A percentile compares a stretch with the other conserved stretches of the same genome.
phyloP scores from a whole-genome alignment of 2,888 invertebrate species.

The Baronia brevicornis region DNA sequence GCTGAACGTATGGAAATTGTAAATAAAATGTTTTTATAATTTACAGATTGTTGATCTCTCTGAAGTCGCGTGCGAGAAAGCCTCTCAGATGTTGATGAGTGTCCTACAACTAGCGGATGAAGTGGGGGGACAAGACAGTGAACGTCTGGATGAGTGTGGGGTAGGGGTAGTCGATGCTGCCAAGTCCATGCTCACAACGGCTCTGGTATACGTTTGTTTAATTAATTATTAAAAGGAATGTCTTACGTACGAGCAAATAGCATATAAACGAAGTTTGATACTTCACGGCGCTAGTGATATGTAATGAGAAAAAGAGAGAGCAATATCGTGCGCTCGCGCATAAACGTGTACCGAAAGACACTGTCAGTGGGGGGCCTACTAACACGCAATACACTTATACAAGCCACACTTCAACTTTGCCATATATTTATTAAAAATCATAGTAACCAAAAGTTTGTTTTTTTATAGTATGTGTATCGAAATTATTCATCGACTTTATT shows the following conservation, averaged over 20 bases:
- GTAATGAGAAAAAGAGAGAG: too few relatives aligned
- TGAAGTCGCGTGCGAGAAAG: constrained; percentile 18
- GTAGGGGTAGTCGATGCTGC: constrained; percentile 25
- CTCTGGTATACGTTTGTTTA: constrained; percentile 25
- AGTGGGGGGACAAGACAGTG: constrained; percentile 15
- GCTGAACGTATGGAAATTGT: too few relatives aligned
- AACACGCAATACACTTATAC: too few relatives aligned
- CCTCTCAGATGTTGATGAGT: constrained; percentile 22
- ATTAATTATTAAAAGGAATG: constrained; percentile 38
- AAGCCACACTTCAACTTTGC: too few relatives aligned
- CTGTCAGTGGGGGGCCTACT: too few relatives aligned
- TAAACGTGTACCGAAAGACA: too few relatives aligned
- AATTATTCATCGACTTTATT: too few relatives aligned
- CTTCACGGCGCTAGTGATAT: constrained; percentile 30
- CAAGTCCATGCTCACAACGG: constrained; percentile 24
- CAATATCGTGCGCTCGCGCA: too few relatives aligned
- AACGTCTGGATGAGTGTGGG: constrained; percentile 20
- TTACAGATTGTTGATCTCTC: constrained; percentile 22
- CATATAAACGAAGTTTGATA: constrained; percentile 38
- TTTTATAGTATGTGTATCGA: too few relatives aligned
- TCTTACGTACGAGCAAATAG: constrained; percentile 45
- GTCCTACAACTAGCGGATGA: constrained; percentile 24
- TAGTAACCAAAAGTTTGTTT: too few relatives aligned
- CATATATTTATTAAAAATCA: too few relatives aligned
- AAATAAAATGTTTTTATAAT: neutral